Conservation (phyloP, 1,140 invertebrate species). For the Heliconius hewitsoni region DNA sequence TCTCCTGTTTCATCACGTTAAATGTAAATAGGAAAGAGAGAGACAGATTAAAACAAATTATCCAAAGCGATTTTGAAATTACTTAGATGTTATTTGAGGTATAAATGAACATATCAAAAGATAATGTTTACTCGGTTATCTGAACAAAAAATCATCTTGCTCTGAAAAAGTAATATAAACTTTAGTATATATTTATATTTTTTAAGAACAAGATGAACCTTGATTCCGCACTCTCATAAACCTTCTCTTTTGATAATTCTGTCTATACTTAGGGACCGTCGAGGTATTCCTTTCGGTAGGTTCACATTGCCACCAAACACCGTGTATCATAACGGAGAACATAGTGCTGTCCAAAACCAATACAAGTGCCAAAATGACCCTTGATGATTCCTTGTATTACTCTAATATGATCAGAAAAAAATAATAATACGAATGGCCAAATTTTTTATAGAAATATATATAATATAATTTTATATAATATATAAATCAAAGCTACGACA, state of each 20-base stretch:
- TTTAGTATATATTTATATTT: too few relatives aligned
- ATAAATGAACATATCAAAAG: too few relatives aligned
- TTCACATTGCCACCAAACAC: slow-evolving; percentile 26
- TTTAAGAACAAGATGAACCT: too few relatives aligned
- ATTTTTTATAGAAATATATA: slow-evolving; percentile 9
- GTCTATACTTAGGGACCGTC: too few relatives aligned
- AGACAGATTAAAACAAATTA: neutral
- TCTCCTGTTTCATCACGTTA: slow-evolving; percentile 80
- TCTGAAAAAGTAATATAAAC: too few relatives aligned
- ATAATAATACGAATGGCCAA: slow-evolving; percentile 17
- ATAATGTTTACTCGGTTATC: too few relatives aligned
- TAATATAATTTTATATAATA: slow-evolving; percentile 8
- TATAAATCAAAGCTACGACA: slow-evolving; percentile 13
- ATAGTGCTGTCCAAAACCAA: slow-evolving; percentile 25
- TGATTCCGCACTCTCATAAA: too few relatives aligned
- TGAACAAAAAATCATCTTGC: too few relatives aligned
- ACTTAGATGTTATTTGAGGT: neutral
- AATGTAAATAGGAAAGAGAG: neutral
- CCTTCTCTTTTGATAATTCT: too few relatives aligned
- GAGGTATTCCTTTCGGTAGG: neutral
- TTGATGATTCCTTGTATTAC: slow-evolving; percentile 16
- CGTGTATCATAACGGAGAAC: neutral
- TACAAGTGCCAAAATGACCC: slow-evolving; percentile 27
- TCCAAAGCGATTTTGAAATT: neutral
- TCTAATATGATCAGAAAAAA: neutral